Base-by-base conservation (phyloP, 2,888 invertebrate genomes). In the Itoplectis maculator region DNA sequence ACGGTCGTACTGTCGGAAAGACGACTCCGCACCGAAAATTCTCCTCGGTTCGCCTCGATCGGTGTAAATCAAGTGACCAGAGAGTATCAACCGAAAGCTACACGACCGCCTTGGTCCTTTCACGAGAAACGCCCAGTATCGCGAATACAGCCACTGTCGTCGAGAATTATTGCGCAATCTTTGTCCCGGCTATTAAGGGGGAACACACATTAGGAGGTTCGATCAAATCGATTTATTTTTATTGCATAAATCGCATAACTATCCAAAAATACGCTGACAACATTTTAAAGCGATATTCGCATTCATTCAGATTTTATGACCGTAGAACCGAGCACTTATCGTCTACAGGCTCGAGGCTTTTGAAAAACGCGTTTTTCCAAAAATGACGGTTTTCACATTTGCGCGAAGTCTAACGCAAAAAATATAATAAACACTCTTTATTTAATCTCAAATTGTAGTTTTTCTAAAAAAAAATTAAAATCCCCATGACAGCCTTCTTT, bases 21-120 rank as follows among this genome's bases (percentile, higher is more conserved):
- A n/a, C n/a, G 7, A 15, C 18, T 63, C 77, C 37, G n/a, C n/a
- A 15, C 59, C 63, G 49, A 18, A 54, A 63, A 68, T 66, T 68
- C 69, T 54, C 35, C 75, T 63, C 61, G 68, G 66, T 76, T 81
- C 73, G 73, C 8, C 49, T 61, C 72, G 77, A 82, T 82, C 82
- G 80, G 82, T 73, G 63, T 84, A 82, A 84, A 84, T 84, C 84
- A 84, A 77, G 70, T 66, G 29, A 56, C n/a, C 15, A 23, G 7
- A 18, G 13, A 40, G 40, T 69, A 56, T 40, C 54, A 69, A 56
- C 23, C 18, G n/a, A 7, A 23, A 23, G 4, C 23, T 35, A 66
- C n/a, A n/a, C 35, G 66, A 49, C 35, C 35, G 13, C 45, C 13
- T n/a, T n/a, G 13, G 13, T 42, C 9, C 45, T 9, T 35, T 29